These are phyloP conservation scores for Gryllus bimaculatus DNA, from an alignment of 1,140 invertebrate genomes.

Conservation along the genomic window DNA sequence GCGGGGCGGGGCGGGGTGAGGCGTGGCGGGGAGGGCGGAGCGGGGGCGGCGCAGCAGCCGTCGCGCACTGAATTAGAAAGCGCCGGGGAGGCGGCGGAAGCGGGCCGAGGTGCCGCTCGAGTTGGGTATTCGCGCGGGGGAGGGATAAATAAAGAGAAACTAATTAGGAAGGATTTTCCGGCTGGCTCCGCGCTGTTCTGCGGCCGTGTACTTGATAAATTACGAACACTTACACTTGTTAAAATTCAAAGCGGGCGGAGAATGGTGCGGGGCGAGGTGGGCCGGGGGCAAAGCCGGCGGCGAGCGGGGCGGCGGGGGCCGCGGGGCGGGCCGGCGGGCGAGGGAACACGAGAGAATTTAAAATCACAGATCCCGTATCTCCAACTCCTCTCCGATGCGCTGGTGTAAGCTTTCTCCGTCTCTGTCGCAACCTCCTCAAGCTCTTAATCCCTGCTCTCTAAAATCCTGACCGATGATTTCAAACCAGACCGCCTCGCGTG, in stretches of 20 bases:
- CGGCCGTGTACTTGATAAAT: constrained; percentile 3
- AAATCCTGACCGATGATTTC: constrained; percentile 3
- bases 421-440: not conserved
- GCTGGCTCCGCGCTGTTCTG: not conserved
- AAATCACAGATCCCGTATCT: constrained; percentile 1
- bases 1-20: too few species aligned
- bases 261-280: not conserved
- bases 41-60: not conserved
- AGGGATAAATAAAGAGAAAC: constrained; percentile 5
- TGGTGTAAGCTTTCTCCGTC: not conserved
- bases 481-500: not conserved
- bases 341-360: not conserved
- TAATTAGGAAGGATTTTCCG: not conserved
- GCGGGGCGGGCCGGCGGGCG: too few species aligned
- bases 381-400: not conserved
- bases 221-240: constrained; percentile 5
- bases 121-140: not conserved
- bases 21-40: too few species aligned
- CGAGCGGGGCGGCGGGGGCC: too few species aligned
- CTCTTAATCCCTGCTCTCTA: constrained; percentile 3
- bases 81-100: not conserved
- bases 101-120: not conserved
- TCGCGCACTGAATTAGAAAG: not conserved
- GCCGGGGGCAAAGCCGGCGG: too few species aligned
- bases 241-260: not conserved